Evolutionary conservation across 2,113 vertebrate genomes (phyloP).

Genomic region (Apodemus sylvaticus): DNA sequence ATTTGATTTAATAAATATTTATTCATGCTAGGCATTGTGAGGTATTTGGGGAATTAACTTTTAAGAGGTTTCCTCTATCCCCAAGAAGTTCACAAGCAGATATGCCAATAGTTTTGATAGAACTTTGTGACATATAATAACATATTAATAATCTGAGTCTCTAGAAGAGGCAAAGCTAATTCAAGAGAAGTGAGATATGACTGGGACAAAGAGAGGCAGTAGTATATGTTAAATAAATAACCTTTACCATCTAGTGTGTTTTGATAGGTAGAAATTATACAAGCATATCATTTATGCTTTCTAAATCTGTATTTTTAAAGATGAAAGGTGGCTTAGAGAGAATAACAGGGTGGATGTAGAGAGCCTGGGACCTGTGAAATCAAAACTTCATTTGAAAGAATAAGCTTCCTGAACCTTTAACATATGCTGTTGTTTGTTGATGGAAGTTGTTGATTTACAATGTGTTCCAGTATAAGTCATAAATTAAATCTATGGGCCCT

Average conservation of each 20-base stretch:
- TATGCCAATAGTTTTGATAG: slow-evolving; percentile 15
- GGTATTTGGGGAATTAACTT: background rate
- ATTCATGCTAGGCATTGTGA: background rate
- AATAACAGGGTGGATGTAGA: background rate
- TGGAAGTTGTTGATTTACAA: background rate
- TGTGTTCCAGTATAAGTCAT: background rate
- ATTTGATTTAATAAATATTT: slow-evolving; percentile 49
- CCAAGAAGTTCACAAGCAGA: background rate
- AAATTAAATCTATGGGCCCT: background rate
- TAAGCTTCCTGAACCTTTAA: background rate
- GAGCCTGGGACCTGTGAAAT: background rate
- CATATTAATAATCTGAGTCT: background rate
- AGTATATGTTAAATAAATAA: too few species aligned
- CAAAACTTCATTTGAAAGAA: background rate
- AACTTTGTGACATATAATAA: background rate
- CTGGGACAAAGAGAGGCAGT: background rate
- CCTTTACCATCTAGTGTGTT: too few species aligned
- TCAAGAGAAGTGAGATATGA: background rate
- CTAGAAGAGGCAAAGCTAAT: background rate
- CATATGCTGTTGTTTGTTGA: too few species aligned
- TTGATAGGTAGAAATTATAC: too few species aligned
- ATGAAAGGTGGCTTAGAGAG: background rate
- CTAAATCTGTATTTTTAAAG: too few species aligned
- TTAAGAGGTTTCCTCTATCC: background rate
- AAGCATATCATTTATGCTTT: too few species aligned